Base-by-base conservation (phyloP, 2,113 vertebrate genomes). In the Nettapus auritus region DNA sequence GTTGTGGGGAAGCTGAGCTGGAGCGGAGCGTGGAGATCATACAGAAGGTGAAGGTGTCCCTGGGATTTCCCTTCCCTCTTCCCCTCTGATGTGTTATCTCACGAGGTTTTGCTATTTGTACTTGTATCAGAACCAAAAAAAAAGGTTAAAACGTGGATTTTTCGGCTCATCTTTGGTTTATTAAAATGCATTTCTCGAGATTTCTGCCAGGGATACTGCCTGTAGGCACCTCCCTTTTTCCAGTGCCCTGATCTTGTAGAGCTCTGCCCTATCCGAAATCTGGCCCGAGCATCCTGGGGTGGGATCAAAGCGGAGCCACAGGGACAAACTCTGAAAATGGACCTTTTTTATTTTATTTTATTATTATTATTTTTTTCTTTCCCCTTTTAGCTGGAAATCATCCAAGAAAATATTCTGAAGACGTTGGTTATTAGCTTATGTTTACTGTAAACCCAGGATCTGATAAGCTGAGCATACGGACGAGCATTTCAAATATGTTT, bases 121-220 rank as follows among this genome's bases (percentile, higher is more conserved):
- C 93, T 93, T 11, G 8, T 40, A 40, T 13, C 40, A 40, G 40
- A 40, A 40, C 40, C 40, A 88, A 80, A 78, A 69, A 17, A 31
- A 93, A 92, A 94, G 86, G 89, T 93, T 93, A 92, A 93, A 93
- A 82, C 64, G 73, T 68, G 23, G 42, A 9, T 55, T 73, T 42
- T n/a, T 76, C 73, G 69, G 74, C 63, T 75, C 6, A 2, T 31
- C 56, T 69, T 64, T 0, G 3, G 68, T 92, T 93, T 70, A 88
- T 90, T 86, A 88, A 89, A 86, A 38, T 62, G 40, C 12, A 0
- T 59, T 89, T 94, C 86, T 55, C 50, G 52, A 82, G 52, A 38
- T n/a, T 90, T 83, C 59, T 85, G 52, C 63, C 29, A 53, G 57
- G 38, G 2, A 0, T 1, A 2, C 34, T 86, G 75, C 31, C 34